Conservation (phyloP, 1,140 invertebrate species). For the Drosophila busckii region DNA sequence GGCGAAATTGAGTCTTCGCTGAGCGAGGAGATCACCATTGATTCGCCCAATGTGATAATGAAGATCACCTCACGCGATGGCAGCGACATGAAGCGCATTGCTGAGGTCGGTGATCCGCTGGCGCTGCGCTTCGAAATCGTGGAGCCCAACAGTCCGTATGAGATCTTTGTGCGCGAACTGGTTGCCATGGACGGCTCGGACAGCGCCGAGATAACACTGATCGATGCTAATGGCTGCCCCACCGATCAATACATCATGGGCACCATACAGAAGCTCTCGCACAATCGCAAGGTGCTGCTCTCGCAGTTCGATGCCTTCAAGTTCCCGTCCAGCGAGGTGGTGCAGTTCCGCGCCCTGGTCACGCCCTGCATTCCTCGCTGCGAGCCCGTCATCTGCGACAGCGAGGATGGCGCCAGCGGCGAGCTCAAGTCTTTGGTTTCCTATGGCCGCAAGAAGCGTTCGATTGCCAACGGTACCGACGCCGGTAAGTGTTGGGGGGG, state of each 20-base stretch:
- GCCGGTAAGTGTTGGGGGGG: conserved; percentile 47
- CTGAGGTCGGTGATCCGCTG: conserved; percentile 93
- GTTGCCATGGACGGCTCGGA: conserved; percentile 96
- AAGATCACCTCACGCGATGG: conserved; percentile 90
- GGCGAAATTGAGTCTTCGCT: conserved; percentile 89
- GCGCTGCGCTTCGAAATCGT: conserved; percentile 94
- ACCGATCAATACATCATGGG: conserved; percentile 96
- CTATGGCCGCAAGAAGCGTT: conserved; percentile 84
- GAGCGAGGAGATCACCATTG: conserved; percentile 91
- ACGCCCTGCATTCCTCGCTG: conserved; percentile 95
- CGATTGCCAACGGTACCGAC: conserved; percentile 63
- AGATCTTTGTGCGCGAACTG: conserved; percentile 95
- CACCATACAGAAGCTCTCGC: conserved; percentile 89
- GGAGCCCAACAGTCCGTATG: conserved; percentile 94
- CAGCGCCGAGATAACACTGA: conserved; percentile 93
- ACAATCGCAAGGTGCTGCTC: conserved; percentile 86
- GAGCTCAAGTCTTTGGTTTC: conserved; percentile 88
- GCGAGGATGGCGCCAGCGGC: conserved; percentile 87
- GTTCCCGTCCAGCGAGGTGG: conserved; percentile 95
- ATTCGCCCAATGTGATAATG: conserved; percentile 96
- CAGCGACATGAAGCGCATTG: conserved; percentile 88
- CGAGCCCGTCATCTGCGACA: conserved; percentile 92
- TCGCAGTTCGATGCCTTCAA: conserved; percentile 98
- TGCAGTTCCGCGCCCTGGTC: conserved; percentile 95
- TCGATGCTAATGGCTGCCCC: conserved; percentile 94